Conservation (phyloP, 1,140 invertebrate species). For the Paraescarpia echinospica region DNA sequence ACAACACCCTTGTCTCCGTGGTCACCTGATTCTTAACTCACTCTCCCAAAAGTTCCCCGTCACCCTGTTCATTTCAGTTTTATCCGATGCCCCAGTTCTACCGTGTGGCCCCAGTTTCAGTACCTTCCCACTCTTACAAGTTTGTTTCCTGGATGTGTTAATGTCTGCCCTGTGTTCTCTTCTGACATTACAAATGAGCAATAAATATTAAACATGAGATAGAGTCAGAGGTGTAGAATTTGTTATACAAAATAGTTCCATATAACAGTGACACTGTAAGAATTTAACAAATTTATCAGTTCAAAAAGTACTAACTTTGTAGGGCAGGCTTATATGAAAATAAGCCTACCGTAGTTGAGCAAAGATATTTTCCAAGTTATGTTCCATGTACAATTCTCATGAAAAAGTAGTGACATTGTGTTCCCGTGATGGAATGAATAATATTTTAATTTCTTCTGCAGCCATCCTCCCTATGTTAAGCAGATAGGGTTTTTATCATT, state of each 20-base stretch:
- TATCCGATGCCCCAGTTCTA: background rate
- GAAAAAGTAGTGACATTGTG: background rate
- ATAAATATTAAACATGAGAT: background rate
- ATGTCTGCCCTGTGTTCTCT: background rate
- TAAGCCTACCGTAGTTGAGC: background rate
- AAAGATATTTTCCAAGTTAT: background rate
- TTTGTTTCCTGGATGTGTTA: background rate
- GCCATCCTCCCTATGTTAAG: background rate
- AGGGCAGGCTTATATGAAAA: background rate
- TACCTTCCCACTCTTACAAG: background rate
- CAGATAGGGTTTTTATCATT: too few species aligned
- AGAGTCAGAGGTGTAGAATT: background rate
- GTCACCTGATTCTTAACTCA: background rate
- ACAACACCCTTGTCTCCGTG: background rate
- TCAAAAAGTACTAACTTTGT: background rate
- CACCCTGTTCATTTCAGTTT: background rate
- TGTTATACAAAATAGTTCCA: background rate
- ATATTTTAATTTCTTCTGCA: background rate
- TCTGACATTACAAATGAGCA: background rate
- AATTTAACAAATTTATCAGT: background rate
- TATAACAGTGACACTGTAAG: background rate
- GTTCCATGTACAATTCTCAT: background rate
- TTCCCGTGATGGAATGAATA: background rate
- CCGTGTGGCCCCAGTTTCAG: background rate
- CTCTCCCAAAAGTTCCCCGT: background rate